Base-by-base conservation (phyloP, 2,888 invertebrate genomes). In the Drosophila aldrichi region DNA sequence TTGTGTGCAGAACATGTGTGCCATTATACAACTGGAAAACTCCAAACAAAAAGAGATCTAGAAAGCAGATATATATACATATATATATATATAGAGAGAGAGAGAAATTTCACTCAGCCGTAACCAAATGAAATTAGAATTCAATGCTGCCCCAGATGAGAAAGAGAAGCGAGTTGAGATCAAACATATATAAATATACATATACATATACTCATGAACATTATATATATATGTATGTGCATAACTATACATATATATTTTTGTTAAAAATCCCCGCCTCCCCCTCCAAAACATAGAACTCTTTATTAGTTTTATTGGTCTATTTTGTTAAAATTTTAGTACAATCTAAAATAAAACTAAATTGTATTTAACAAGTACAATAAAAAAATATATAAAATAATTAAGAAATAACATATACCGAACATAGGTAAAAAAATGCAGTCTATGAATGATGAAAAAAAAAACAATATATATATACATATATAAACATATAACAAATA, bases 11-110 rank as follows among this genome's bases (percentile, higher is more conserved):
- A 56, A 66, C 25, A 43, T 43, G 48, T 76, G 78, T 77, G 76
- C 76, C 75, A 76, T 76, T 75, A 75, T 44, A 60, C 69, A 73
- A 77, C 74, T 76, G 56, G 32, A 73, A 48, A 76, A 77, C 57
- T 60, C 56, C 69, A 56, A 55, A 16, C 34, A 41, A 49, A 22
- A 48, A 40, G 7, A 25, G 2, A 25, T 25, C 25, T 25, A 25
- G 25, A 41, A 36, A 36, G 12, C 1, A 46, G 16, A 51, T 20
- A n/a, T n/a, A 51, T 20, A n/a, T 36, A 52, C 40, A 68, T 34
- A 54, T 20, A 12, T 16, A n/a, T 51, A 54, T 43, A n/a, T n/a
- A n/a, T n/a, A n/a, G n/a, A n/a, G n/a, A n/a, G n/a, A 55, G 29
- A 38, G 36, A 61, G 41, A 38, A 68, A 67, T 49, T 55, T 46